Evolutionary conservation across 2,888 invertebrate species (phyloP), one percentile per base, ranked within the genome.

Genomic region (Ctenicera cuprea): DNA sequence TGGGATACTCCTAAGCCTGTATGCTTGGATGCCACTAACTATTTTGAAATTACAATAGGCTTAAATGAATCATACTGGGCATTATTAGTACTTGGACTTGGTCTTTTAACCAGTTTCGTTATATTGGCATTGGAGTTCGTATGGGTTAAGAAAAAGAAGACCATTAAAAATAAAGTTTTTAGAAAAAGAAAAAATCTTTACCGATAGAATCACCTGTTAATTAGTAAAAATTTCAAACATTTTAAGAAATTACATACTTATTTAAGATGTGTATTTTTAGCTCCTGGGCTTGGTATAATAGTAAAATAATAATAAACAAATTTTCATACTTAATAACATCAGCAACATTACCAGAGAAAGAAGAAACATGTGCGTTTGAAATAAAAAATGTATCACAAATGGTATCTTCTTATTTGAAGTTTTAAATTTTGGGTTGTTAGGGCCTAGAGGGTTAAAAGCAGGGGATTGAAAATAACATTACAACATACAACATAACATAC

Each of bases 1-100:
- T 92, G 92, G 91, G 90, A 92, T 81, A 89, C 89, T 26, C 86
- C 87, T 0, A 90, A 89, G 80, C 92, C 92, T 0, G 86, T 86
- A 0, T 93, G 93, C 80, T 88, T 90, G 1, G 86, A 86, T 48
- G 87, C 87, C 0, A 87, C 88, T 0, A 89, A 89, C 77, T 83
- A 87, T 48, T 86, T 85, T 71, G 80, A 88, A 4, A 87, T 89
- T 74, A 85, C 90, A 75, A 92, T 92, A 37, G 88, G 89, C 57
- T 85, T 92, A 68, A 85, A 86, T 26, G 92, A 92, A 80, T 90
- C 92, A 79, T 89, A 90, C 41, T 90, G 89, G 71, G 90, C 91
- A 0, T 85, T 91, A 12, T 81, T 90, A 14, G 85, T 90, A 54
- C 85, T 92, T 7, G 80, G 86, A 1, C 80, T 88, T 1, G 92